Conservation (phyloP, 2,888 invertebrate genomes). For the Pyralis farinalis region DNA sequence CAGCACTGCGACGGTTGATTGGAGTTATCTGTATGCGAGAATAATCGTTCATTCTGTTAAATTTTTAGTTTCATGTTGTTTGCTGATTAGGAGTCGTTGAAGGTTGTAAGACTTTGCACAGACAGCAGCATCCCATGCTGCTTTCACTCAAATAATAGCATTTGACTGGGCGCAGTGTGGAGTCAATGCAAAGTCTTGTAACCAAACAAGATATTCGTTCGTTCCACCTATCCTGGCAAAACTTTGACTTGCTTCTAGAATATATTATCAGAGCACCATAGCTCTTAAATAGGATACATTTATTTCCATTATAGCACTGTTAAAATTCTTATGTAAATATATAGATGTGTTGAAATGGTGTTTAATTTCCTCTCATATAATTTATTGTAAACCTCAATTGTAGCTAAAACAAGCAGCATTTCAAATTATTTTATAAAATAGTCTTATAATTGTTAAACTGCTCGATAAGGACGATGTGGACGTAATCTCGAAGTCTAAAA, state of each 20-base stretch:
- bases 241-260: conserved; percentile 55
- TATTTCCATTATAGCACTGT: conserved; percentile 73
- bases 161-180: conserved; percentile 70
- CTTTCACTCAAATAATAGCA: conserved; percentile 60
- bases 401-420: too few relatives aligned
- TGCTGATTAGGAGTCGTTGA: conserved; percentile 39
- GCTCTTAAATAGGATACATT: conserved; percentile 52
- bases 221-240: conserved; percentile 54
- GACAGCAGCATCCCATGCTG: conserved; percentile 73
- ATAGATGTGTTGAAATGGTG: conserved; percentile 75
- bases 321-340: conserved; percentile 79
- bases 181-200: conserved; percentile 44
- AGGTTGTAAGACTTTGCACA: conserved; percentile 40
- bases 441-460: too few relatives aligned
- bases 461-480: too few relatives aligned
- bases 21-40: conserved; percentile 28
- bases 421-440: too few relatives aligned
- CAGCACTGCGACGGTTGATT: conserved; percentile 31
- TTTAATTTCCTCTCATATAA: conserved; percentile 51
- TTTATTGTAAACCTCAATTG: too few relatives aligned
- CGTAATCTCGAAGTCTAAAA: too few relatives aligned
- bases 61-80: conserved; percentile 33
- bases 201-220: conserved; percentile 41
- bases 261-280: conserved; percentile 47
- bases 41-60: conserved; percentile 40